Base-by-base conservation (phyloP, 1,140 invertebrate genomes). In the Muscidifurax raptorellus region DNA sequence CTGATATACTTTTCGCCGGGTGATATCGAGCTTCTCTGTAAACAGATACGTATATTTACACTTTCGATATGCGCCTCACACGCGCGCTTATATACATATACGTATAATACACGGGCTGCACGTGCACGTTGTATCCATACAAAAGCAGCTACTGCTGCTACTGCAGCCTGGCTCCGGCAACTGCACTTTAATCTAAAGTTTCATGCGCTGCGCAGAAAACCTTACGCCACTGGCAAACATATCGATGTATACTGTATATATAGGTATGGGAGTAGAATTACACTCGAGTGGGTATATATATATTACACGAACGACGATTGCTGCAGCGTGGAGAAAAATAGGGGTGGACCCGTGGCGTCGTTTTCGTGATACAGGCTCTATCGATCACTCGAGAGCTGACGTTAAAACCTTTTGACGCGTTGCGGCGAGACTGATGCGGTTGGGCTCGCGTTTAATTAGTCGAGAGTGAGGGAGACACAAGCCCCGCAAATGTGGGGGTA, bases 11-110 rank as follows among this genome's bases (percentile, higher is more conserved):
- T 93, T 86, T 93, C 92, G 69, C 90, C 91, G 9, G 92, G 92
- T 30, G 92, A 93, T 91, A 93, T 93, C 80, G 92, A 93, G 72
- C 91, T 97, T 91, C 96, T 95, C 97, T 98, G 95, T 77, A 95
- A 95, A 86, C 69, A 85, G 72, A 86, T 72, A 84, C 27, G 69
- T 59, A n/a, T 59, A 59, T 82, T 86, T 82, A 74, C 74, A 66
- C 47, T 67, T 64, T 59, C 82, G 67, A 80, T 80, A 87, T 86
- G 80, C 52, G 59, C 27, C 30, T 30, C 12, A n/a, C 22, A n/a
- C 15, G 44, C 44, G 15, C 36, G 36, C 9, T 5, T 47, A n/a
- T 59, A 59, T 7, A 6, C 18, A n/a, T 18, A 18, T 2, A n/a
- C 44, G 15, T n/a, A n/a, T 18, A 59, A 59, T n/a, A n/a, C 52